Evolutionary conservation across 2,888 invertebrate species (phyloP), one percentile per base, ranked within the genome.

Genomic region (Flexamia atlantica): DNA sequence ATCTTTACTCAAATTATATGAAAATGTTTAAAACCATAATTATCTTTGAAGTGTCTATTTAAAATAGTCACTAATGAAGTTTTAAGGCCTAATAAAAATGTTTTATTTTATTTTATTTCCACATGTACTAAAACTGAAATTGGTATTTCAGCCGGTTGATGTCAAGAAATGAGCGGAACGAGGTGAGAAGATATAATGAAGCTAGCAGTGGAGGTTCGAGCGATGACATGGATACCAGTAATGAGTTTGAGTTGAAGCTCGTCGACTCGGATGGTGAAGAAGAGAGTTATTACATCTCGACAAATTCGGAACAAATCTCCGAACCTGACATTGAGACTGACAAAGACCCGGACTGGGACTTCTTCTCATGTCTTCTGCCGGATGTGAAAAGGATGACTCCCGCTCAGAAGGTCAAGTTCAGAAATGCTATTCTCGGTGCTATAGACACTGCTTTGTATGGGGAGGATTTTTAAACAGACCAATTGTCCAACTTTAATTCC

Each of bases 251-350:
- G 40, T 14, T 70, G 12, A 70, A 36, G 12, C 70, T 70, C 28
- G 70, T 70, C 0, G 70, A 70, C 30, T 70, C 70, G 3, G 70
- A 70, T n/a, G 70, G 70, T 10, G 70, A 70, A 40, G 70, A 70
- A 20, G 70, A 70, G n/a, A 70, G 40, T n/a, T 70, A 36, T 12
- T 32, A n/a, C 20, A 70, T 70, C 3, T 70, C 70, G 12, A 70
- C 70, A 30, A 53, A 53, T 14, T 70, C 70, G 9, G 40, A 70
- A 1, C 20, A 23, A 20, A 23, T 40, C 4, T 1, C 40, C 0
- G 40, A 28, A 20, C 10, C 23, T 70, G 70, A 40, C n/a, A 1
- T 20, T 5, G 70, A 40, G 32, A 1, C 36, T 5, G 70, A 36
- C 1, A 70, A n/a, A 4, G 25, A 70, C 40, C 36, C 70, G 20